Evolutionary conservation across 2,888 invertebrate species (phyloP), one percentile per base, ranked within the genome.

Genomic region (Sceliomorpha sp.): DNA sequence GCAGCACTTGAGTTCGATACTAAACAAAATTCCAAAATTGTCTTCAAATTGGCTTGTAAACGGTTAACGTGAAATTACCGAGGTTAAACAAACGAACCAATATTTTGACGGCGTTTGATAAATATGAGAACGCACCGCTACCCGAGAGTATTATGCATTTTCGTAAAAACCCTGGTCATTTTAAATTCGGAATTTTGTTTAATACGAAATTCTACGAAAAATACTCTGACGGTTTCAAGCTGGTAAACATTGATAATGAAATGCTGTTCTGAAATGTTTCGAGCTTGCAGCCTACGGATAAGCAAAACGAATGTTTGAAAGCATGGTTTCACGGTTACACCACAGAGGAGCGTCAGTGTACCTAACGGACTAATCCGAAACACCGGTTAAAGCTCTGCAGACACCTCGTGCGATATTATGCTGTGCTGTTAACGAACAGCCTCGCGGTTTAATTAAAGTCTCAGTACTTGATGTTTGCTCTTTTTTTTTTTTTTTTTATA

Each of bases 261-360:
- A 56, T 31, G 63, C 42, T 31, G 40, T 39, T 40, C 32, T 15
- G 32, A 29, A 64, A 56, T 64, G 56, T 55, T 56, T 55, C 37
- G 42, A 14, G 48, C 48, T 62, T 15, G 34, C 29, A 37, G 10
- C n/a, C 45, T 47, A 37, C 39, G 32, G 55, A 47, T 55, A 37
- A 50, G 12, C 31, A 20, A 60, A 63, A 70, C 59, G 63, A 64
- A 48, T 50, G 53, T 55, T 70, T 64, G 64, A 70, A 70, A 55
- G 59, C 44, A 55, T 34, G 55, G 55, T 44, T 70, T 51, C 60
- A 60, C 39, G 70, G 59, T 64, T 56, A 50, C 56, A 60, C 60
- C 64, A 64, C 64, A 70, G 59, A 70, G 56, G 40, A 48, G 60
- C 51, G 56, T 66, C 39, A 56, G 66, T 70, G 66, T 70, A 70